Conservation (phyloP, 2,113 vertebrate species). For the Ploceus nigricollis region DNA sequence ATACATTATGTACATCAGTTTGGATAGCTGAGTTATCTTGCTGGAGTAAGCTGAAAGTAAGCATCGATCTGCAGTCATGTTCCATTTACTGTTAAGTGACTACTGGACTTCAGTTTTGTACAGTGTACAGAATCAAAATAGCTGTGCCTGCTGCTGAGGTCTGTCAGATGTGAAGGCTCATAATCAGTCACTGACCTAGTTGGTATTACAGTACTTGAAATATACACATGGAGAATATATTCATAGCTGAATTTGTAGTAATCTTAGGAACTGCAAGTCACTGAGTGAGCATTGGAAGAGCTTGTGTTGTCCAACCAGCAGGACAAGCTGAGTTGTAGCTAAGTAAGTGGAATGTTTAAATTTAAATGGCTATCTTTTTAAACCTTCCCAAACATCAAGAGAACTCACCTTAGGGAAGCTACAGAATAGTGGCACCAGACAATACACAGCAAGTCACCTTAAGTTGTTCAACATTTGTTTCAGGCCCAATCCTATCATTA, state of each 20-base stretch:
- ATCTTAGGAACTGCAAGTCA: slow-evolving; percentile 13
- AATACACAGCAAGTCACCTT: slow-evolving; percentile 18
- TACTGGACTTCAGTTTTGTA: neutral
- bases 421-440: neutral
- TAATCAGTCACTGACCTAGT: slow-evolving; percentile 4
- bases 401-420: slow-evolving; percentile 2
- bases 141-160: slow-evolving; percentile 56
- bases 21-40: slow-evolving; percentile 64
- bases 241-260: slow-evolving; percentile 1
- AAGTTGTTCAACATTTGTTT: neutral
- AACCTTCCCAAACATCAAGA: slow-evolving; percentile 19
- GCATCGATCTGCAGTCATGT: slow-evolving; percentile 25
- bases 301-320: neutral
- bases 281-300: neutral
- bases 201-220: slow-evolving; percentile 53
- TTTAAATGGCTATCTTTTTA: slow-evolving; percentile 28
- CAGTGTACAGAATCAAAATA: slow-evolving; percentile 9
- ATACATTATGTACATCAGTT: slow-evolving; percentile 71
- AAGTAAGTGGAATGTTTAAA: slow-evolving; percentile 44
- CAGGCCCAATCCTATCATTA: slow-evolving; percentile 16
- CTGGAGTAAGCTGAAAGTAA: slow-evolving; percentile 55
- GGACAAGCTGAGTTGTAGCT: neutral
- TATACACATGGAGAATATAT: slow-evolving; percentile 11
- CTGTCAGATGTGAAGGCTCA: slow-evolving; percentile 40
- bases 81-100: slow-evolving; percentile 37